Base-by-base conservation (phyloP, 2,797 vertebrate genomes). In the Knipowitschia caucasica region DNA sequence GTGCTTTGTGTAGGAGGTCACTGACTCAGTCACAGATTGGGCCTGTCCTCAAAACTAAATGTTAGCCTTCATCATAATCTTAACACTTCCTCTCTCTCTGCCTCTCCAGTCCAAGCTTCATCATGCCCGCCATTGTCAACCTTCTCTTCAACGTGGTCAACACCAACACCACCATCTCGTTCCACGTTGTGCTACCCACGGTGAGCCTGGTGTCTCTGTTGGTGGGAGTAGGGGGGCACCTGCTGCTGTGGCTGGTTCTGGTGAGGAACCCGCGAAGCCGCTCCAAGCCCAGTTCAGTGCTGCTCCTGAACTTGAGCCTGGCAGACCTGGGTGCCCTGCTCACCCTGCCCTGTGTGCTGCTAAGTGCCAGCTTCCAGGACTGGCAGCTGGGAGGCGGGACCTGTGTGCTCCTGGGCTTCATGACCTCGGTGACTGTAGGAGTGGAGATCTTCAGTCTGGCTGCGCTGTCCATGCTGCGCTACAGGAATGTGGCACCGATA, bases 121-220 rank as follows among this genome's bases (percentile, higher is more conserved):
- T 27, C 67, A 89, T 89, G 86, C 86, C 88, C 0, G 84, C 84
- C 53, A 88, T 90, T 4, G 80, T 89, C 59, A 89, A 88, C 74
- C 85, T 88, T 33, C 80, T 89, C 10, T 89, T 87, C 59, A 86
- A 87, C 17, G 75, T 80, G 0, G 75, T 89, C n/a, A 84, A 77
- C 64, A 84, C 87, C 71, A 88, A 90, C 73, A 89, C 87, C 71
- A 85, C 84, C 72, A 86, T 89, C 73, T 76, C 86, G 53, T 90
- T 88, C 70, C 52, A 61, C 0, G 62, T 77, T 78, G 80, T 83
- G 59, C 66, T 89, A 66, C 86, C 79, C 2, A 47, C 81, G 75
- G 79, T 89, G 63, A 88, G 87, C 57, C 43, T 86, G 31, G 46
- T 89, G 4, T 87, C 87, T 4, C 78, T 89, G 7, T 54, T 89